A percentile compares a stretch with the other conserved stretches of the same genome.
Conservation (phyloP, 2,113 vertebrate genomes). For the Diadophis punctatus region DNA sequence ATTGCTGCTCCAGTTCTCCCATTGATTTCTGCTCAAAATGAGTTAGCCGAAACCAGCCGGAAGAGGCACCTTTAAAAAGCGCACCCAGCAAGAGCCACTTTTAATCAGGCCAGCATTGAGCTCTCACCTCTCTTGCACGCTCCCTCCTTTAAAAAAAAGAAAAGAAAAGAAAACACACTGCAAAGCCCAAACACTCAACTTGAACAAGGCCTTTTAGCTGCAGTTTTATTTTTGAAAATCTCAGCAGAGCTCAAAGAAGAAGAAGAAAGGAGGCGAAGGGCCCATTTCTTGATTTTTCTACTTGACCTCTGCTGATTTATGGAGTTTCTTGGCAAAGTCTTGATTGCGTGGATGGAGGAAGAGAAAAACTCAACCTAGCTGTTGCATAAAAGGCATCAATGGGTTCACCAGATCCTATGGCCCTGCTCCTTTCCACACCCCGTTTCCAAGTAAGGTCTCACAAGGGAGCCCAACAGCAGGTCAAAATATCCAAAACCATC, state of each 20-base stretch:
- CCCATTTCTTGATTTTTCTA: not conserved
- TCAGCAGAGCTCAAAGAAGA: not conserved
- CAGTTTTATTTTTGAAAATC: not conserved
- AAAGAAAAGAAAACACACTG: not conserved
- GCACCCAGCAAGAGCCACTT: not conserved
- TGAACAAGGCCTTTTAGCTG: not conserved
- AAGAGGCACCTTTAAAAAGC: not conserved
- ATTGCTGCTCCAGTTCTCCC: not conserved
- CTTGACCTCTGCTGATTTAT: not conserved
- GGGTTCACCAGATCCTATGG: not conserved
- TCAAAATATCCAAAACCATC: not conserved
- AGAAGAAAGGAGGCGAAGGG: rapidly evolving
- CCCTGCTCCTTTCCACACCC: not conserved
- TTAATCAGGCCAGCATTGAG: not conserved
- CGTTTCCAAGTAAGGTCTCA: not conserved
- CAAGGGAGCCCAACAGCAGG: not conserved
- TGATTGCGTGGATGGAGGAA: not conserved
- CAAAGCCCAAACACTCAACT: not conserved
- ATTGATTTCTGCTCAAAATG: not conserved
- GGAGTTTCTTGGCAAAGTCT: not conserved
- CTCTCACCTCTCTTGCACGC: not conserved
- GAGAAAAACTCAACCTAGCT: not conserved
- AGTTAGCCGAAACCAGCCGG: not conserved
- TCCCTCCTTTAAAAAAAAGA: not conserved
- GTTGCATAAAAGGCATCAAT: not conserved